These are phyloP conservation scores for Tragelaphus buxtoni DNA, from an alignment of 2,113 vertebrate species.

Conservation along the genomic window DNA sequence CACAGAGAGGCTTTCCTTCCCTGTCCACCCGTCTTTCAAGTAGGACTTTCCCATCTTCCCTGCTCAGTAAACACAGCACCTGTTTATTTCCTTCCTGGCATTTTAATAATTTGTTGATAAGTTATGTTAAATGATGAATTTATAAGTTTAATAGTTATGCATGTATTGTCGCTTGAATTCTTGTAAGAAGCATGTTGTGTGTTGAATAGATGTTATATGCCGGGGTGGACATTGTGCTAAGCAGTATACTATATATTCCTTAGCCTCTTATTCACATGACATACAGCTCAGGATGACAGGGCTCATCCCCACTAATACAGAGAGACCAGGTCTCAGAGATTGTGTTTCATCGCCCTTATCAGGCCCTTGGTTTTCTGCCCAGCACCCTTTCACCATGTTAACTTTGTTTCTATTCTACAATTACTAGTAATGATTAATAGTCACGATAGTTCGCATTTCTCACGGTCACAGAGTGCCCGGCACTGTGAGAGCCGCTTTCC, in stretches of 20 bases:
- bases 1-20: not conserved
- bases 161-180: not conserved
- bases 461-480: not conserved
- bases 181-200: not conserved
- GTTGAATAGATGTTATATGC: not conserved
- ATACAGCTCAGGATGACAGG: not conserved
- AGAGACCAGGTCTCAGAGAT: not conserved
- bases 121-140: not conserved
- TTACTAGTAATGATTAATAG: not conserved
- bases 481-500: not conserved
- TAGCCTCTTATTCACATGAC: not conserved
- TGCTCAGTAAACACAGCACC: not conserved
- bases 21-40: not conserved
- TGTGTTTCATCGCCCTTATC: not conserved
- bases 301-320: not conserved
- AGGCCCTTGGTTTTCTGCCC: not conserved
- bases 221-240: not conserved
- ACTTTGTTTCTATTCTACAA: not conserved
- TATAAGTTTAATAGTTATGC: not conserved
- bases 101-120: not conserved
- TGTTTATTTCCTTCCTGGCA: not conserved
- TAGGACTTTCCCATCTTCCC: not conserved
- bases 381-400: not conserved
- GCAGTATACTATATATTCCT: accelerated
- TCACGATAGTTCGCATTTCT: not conserved